Conservation (phyloP, 2,888 invertebrate genomes). For the Coleophora flavipennella region DNA sequence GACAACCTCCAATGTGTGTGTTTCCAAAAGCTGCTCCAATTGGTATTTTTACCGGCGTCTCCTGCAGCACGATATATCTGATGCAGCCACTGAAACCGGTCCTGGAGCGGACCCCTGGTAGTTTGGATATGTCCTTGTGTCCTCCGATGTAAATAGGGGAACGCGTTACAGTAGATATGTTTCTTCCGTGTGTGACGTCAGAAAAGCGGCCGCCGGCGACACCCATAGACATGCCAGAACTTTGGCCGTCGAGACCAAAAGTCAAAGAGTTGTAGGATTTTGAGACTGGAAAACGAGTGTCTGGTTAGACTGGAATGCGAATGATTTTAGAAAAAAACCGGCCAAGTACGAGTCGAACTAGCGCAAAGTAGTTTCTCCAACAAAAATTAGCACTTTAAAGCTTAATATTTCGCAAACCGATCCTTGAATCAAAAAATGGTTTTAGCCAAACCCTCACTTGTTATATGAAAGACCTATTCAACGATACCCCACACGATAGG, state of each 20-base stretch:
- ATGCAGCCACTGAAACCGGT: conserved; percentile 87
- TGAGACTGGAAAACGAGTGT: no score
- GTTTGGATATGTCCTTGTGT: conserved; percentile 58
- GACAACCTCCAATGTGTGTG: conserved; percentile 85
- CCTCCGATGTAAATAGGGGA: conserved; percentile 94
- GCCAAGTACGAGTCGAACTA: no score
- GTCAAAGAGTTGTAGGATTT: no score
- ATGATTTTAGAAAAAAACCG: no score
- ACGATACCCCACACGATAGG: no score
- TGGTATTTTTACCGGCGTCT: conserved; percentile 41
- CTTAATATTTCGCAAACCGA: no score
- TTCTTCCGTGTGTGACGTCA: conserved; percentile 80
- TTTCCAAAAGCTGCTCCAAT: conserved; percentile 76
- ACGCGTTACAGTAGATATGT: conserved; percentile 82
- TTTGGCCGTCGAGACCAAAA: conserved; percentile 79
- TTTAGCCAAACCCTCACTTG: no score
- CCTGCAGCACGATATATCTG: conserved; percentile 74
- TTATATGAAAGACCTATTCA: no score
- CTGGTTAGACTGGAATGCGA: no score
- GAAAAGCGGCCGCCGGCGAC: conserved; percentile 88
- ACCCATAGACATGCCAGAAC: conserved; percentile 90
- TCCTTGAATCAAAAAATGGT: no score
- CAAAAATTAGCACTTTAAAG: no score
- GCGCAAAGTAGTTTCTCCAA: no score
- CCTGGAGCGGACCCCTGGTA: conserved; percentile 78